Conservation (phyloP, 2,888 invertebrate species). For the Choristoneura rosaceana region DNA sequence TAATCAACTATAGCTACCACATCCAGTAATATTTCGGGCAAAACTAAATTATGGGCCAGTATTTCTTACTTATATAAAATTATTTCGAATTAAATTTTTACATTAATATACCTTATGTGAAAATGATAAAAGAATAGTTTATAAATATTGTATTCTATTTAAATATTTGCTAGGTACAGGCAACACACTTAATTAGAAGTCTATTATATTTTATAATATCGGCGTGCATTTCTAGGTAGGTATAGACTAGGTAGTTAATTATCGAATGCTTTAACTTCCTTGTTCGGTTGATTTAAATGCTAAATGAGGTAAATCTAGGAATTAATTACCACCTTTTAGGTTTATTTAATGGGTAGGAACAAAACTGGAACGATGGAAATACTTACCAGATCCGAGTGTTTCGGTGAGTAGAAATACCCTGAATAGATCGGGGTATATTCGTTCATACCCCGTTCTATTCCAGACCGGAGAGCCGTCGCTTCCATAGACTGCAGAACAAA, state of each 20-base stretch:
- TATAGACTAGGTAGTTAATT: neutral
- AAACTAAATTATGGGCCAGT: no score
- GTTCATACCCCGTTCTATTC: no score
- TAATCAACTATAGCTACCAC: no score
- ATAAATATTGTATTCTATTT: neutral
- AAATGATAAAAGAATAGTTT: neutral
- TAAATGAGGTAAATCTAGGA: neutral
- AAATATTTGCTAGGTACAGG: neutral
- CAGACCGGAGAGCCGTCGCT: no score
- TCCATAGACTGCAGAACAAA: no score
- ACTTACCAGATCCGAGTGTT: no score
- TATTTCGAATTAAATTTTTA: no score
- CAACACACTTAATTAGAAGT: neutral
- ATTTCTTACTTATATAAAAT: no score
- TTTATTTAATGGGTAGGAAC: neutral
- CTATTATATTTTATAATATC: neutral
- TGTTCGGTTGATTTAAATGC: conserved; percentile 6
- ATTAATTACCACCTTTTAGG: conserved; percentile 1
- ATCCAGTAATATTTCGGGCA: no score
- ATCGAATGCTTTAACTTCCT: conserved; percentile 25
- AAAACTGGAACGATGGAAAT: neutral
- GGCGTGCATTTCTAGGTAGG: conserved; percentile 1
- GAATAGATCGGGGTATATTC: no score
- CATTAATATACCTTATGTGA: no score
- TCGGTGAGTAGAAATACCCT: no score